Base-by-base conservation (phyloP, 92 coral and sea anemone genomes). In the Phenganax subtilis region DNA sequence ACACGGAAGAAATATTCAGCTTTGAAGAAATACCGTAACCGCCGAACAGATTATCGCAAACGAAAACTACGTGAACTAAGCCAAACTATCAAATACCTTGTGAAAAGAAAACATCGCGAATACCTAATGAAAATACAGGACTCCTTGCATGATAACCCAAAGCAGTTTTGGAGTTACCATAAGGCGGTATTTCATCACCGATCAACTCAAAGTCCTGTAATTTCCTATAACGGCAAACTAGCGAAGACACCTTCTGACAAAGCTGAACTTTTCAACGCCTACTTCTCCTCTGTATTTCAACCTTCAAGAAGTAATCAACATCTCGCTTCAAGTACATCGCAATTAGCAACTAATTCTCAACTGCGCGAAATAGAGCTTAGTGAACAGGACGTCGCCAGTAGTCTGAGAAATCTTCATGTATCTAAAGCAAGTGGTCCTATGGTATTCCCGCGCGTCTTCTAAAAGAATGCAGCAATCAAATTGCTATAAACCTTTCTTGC, bases 141-240 rank as follows among this genome's bases (percentile, higher is more conserved):
- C 51, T 85, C 71, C 8, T 88, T 90, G 68, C 83, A 79, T 51
- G 77, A 82, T 68, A 90, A 79, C 83, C 90, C 93, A 31, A 89
- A 89, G 64, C 58, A 84, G 68, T 89, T 89, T 37, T 84, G 88
- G 85, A 81, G 83, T 71, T 89, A 86, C 10, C 29, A 64, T 64
- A 3, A 64, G 70, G 70, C 70, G 9, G 70, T 64, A 9, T 88
- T 90, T 72, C 85, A 85, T 58, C 77, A 84, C 72, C 87, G 75
- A 80, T 47, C 77, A 17, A 68, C 61, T 15, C 71, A 79, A 54
- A 59, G 54, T 14, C 70, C 70, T 14, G 28, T 62, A 52, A 44
- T 78, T 8, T 47, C 72, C 68, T 70, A 78, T 58, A 52, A 78
- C 54, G 72, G 55, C 54, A 78, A 47, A 47, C 25, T 56, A 17